These are phyloP conservation scores for Bufotes viridis DNA, from an alignment of 2,797 vertebrate species.

Conservation along the genomic window DNA sequence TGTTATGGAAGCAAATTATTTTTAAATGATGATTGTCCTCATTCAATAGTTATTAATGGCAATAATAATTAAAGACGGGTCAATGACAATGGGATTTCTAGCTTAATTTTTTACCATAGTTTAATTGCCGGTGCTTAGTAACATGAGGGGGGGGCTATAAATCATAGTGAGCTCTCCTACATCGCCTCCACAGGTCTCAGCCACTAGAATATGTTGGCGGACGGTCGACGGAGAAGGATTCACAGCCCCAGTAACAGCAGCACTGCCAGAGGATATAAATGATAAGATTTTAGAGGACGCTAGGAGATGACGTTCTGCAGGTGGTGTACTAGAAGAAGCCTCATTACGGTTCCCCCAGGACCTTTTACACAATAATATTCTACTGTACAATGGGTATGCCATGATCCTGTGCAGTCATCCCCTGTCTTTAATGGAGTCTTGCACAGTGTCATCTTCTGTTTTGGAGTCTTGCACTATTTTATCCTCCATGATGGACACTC, in stretches of 20 bases:
- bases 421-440: too few relatives aligned
- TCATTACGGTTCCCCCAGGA: background rate
- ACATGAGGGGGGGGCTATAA: background rate
- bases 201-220: background rate
- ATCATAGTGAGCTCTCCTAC: background rate
- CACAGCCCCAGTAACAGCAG: background rate
- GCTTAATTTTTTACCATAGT: background rate
- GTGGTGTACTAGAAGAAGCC: background rate
- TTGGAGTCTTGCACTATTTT: too few relatives aligned
- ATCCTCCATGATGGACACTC: too few relatives aligned
- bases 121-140: conserved; percentile 5
- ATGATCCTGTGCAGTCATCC: too few relatives aligned
- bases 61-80: conserved; percentile 21
- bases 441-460: too few relatives aligned
- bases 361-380: background rate
- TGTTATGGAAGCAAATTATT: conserved; percentile 4
- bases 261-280: background rate
- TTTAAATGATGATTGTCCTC: conserved; percentile 5
- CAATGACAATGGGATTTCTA: conserved; percentile 17
- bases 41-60: conserved; percentile 19
- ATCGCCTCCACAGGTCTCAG: background rate
- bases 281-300: background rate
- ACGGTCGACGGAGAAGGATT: background rate
- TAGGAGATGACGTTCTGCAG: background rate
- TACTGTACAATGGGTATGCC: too few relatives aligned